Base-by-base conservation (phyloP, 2,113 vertebrate genomes). In the Phalacrocorax brasilianus region DNA sequence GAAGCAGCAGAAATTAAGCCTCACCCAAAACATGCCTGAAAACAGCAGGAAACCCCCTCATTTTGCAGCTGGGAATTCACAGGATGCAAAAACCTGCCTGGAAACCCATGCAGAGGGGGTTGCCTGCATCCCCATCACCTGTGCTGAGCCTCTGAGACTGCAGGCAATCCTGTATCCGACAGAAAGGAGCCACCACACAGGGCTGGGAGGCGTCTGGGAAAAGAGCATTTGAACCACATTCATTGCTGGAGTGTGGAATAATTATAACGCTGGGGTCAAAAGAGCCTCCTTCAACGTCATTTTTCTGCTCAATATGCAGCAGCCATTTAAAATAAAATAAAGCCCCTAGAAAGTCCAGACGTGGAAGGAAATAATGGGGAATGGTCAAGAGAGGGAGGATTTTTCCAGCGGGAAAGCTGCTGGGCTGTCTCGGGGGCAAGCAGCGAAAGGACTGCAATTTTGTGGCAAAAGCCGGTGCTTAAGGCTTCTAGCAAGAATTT, bases 131-230 rank as follows among this genome's bases (percentile, higher is more conserved):
- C 19, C 53, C 44, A 20, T 38, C 38, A 21, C 38, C 47, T 22
- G 45, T 2, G 0, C 28, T 32, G 68, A 77, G 77, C 44, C 53
- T 56, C 13, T 1, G 14, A 75, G 13, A 18, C 11, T 1, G 0
- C 12, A 32, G 82, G 35, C 35, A 4, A 32, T 6, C 35, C 72
- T 0, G 1, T 19, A 16, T 1, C 73, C 20, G 10, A 44, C 0
- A 1, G 77, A 16, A 66, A 77, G 59, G 59, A 94, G 88, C 58
- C 23, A 3, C 40, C 52, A 7, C 33, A 27, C 70, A 26, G 68
- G 70, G 52, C 79, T 5, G 71, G 82, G 71, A 79, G 66, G 28
- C 10, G 1, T 59, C 10, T 1, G 72, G 42, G 61, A 33, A 91
- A 89, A 59, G 2, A 33, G n/a, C 11, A 8, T 35, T 93, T 42